Evolutionary conservation across 2,113 vertebrate genomes (phyloP), one percentile per base, ranked within the genome.

Genomic region (Litocranius walleri): DNA sequence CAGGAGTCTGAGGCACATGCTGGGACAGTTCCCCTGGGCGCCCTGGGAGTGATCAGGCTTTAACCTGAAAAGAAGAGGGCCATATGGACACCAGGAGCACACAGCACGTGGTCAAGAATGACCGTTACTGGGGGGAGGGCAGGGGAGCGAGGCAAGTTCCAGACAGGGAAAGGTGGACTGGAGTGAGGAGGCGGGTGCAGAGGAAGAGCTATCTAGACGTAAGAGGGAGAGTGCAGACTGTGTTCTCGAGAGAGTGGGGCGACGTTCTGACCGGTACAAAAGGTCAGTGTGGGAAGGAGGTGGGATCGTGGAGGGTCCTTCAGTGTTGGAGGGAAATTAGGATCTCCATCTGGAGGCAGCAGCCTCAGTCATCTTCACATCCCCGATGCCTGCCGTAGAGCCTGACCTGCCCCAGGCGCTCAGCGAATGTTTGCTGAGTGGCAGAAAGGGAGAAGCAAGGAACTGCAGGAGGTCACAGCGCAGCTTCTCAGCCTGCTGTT

Each of bases 231-330:
- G 48, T 45, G 4, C 57, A n/a, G 83, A 8, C 25, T 7, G 0
- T 48, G 56, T 56, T 92, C 54, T 23, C 64, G 54, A 33, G 40
- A 64, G 33, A 96, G 54, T 54, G 3, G 33, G 27, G 27, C 17
- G 11, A 3, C 6, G 0, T 61, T 25, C 48, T 45, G 5, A n/a
- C 6, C 1, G 3, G 16, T 23, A 16, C 40, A 25, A 12, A 59
- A 40, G 50, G 36, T 84, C 21, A 6, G 59, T 48, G 25, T 61
- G 54, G 52, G n/a, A 33, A 50, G 36, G 48, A 64, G 11, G 25
- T 52, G 84, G 80, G 29, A 9, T 82, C 8, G 13, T 7, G 40
- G 10, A 13, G 43, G 67, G 23, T 57, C 88, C 93, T 78, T n/a
- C n/a, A n/a, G n/a, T n/a, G n/a, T 40, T 43, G n/a, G 25, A 19